Evolutionary conservation across 1,140 invertebrate species (phyloP).

Genomic region (Aleiodes sp.): DNA sequence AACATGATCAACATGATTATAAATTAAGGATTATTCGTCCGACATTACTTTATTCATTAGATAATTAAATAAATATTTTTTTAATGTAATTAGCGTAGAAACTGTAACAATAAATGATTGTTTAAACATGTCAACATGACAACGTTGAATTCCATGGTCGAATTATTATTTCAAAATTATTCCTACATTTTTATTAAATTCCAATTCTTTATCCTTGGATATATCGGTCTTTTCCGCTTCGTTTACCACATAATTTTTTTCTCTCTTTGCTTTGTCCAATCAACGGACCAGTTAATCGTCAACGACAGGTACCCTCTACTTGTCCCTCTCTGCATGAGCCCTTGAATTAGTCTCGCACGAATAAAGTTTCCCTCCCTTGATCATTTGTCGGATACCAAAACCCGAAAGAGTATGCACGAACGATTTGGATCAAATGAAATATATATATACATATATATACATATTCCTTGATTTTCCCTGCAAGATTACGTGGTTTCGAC

Average conservation of each 20-base stretch:
- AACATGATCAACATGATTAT: too few species aligned
- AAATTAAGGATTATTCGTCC: too few species aligned
- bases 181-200: too few species aligned
- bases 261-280: background rate
- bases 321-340: background rate
- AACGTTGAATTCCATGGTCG: too few species aligned
- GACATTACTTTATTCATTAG: too few species aligned
- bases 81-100: too few species aligned
- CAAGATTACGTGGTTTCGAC: slow-evolving; percentile 10
- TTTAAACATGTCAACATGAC: too few species aligned
- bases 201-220: background rate
- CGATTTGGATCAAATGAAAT: slow-evolving; percentile 11
- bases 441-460: too few species aligned
- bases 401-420: slow-evolving; percentile 6
- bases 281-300: slow-evolving; percentile 3
- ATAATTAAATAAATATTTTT: too few species aligned
- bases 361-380: slow-evolving; percentile 10
- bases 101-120: too few species aligned
- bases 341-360: slow-evolving; percentile 3
- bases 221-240: background rate
- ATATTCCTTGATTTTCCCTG: slow-evolving; percentile 10
- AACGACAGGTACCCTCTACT: background rate
- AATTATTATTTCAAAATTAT: too few species aligned
- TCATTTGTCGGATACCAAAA: slow-evolving; percentile 6
- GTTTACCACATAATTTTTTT: background rate